Evolutionary conservation across 2,888 invertebrate genomes (phyloP), one percentile per base, ranked within the genome.

Genomic region (Lasioglossum zephyrum): DNA sequence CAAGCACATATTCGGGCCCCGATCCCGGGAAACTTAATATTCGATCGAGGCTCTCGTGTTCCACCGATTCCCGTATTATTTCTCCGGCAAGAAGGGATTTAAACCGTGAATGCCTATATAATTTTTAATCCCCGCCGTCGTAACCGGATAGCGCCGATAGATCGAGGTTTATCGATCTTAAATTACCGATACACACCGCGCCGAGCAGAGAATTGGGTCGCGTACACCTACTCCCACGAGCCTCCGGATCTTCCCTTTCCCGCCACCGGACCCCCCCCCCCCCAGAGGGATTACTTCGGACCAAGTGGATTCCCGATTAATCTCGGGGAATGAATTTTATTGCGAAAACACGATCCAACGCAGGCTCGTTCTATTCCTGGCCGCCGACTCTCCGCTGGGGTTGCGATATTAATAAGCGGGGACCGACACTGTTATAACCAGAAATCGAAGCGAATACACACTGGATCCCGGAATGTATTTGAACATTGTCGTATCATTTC

Each of bases 121-220:
- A 83, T 44, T 91, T 95, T 94, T 94, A 95, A 95, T 95, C 94
- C 93, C 87, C 89, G 87, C 82, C 90, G 69, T 87, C 80, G 94
- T 94, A 94, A 94, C 91, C 92, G 89, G 93, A 94, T 93, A 92
- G 90, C 90, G 86, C 77, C 92, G 92, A 94, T 94, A 92, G 91
- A 93, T 92, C 89, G 91, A 86, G 94, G 89, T 93, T 95, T 95
- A 94, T 95, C 93, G 95, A 94, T 95, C 94, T 95, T 94, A 92
- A 93, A 93, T 95, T 95, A 94, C 95, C 93, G 92, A 93, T 93
- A 93, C 89, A 63, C 63, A 63, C 63, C 63, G 63, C 63, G 31
- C 63, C 63, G 63, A 16, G 16, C 63, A 11, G 41, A 90, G 91
- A 94, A 94, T 90, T 94, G 92, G 94, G 93, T 93, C 93, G 93